Evolutionary conservation across 2,888 invertebrate genomes (phyloP).

Genomic region (Drosophila recens): DNA sequence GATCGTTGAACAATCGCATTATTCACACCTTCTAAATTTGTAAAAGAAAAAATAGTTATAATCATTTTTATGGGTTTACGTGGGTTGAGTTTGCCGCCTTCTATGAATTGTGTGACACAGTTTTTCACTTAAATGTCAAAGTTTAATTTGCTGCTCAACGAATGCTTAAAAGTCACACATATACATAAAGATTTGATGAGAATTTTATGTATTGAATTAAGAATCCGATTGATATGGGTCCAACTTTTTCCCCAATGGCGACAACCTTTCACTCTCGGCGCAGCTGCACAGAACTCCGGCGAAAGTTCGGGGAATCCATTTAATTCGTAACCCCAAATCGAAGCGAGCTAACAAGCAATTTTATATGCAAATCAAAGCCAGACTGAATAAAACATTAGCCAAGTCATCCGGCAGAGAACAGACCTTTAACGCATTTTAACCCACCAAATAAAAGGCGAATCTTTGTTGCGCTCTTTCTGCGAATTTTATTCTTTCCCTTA

Average conservation of each 20-base stretch:
- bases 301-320: slow-evolving; percentile 60
- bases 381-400: slow-evolving; percentile 71
- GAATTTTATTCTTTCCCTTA: slow-evolving; percentile 20
- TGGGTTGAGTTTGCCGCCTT: slow-evolving; percentile 49
- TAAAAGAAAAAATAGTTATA: not conserved
- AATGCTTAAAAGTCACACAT: slow-evolving; percentile 15
- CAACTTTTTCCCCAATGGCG: not conserved
- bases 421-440: slow-evolving; percentile 49
- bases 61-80: slow-evolving; percentile 26
- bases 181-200: slow-evolving; percentile 6
- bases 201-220: slow-evolving; percentile 21
- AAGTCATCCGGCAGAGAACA: slow-evolving; percentile 40
- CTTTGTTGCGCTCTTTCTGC: slow-evolving; percentile 43
- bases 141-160: slow-evolving; percentile 41
- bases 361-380: slow-evolving; percentile 68
- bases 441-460: slow-evolving; percentile 29
- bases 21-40: slow-evolving; percentile 56
- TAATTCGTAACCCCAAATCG: slow-evolving; percentile 37
- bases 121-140: slow-evolving; percentile 64
- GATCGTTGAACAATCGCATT: slow-evolving; percentile 34
- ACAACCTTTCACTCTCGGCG: slow-evolving; percentile 57
- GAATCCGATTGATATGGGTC: slow-evolving; percentile 2
- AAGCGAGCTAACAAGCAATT: slow-evolving; percentile 70
- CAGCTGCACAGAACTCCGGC: slow-evolving; percentile 27
- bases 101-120: slow-evolving; percentile 42